Conservation (phyloP, 1,140 invertebrate genomes). For the Trachelipus rathkii region DNA sequence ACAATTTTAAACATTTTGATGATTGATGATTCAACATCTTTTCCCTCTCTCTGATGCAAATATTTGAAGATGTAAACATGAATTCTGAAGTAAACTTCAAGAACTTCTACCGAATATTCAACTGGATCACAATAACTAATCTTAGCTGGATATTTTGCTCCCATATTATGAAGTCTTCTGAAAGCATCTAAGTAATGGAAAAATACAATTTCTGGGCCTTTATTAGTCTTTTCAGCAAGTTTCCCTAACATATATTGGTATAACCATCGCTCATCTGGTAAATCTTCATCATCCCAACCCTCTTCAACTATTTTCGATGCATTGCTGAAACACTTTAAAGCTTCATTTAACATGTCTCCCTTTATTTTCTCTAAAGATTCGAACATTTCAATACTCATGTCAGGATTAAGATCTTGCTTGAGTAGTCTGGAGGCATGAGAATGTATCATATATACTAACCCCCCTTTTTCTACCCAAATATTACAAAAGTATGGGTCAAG, state of each 20-base stretch:
- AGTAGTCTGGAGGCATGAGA: conserved; percentile 78
- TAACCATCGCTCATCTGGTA: conserved; percentile 77
- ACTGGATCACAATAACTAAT: conserved; percentile 79
- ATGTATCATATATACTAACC: conserved; percentile 78
- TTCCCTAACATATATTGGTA: conserved; percentile 91
- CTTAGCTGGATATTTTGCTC: conserved; percentile 77
- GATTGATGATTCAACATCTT: conserved; percentile 40
- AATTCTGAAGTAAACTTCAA: conserved; percentile 67
- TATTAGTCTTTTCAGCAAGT: conserved; percentile 75
- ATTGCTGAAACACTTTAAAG: conserved; percentile 66
- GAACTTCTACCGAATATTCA: conserved; percentile 77
- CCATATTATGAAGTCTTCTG: conserved; percentile 72
- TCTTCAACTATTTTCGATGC: conserved; percentile 37
- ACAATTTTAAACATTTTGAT: conserved; percentile 31
- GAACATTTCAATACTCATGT: conserved; percentile 69
- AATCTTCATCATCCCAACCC: conserved; percentile 55
- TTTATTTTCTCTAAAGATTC: conserved; percentile 68
- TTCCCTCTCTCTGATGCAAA: conserved; percentile 63
- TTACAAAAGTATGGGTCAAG: conserved; percentile 66
- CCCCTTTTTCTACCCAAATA: conserved; percentile 84
- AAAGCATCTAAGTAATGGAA: conserved; percentile 62
- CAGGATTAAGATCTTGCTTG: conserved; percentile 65
- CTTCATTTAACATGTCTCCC: conserved; percentile 69
- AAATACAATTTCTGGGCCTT: conserved; percentile 67
- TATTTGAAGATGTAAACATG: conserved; percentile 82